Evolutionary conservation across 2,888 invertebrate genomes (phyloP), one percentile per base, ranked within the genome.

Genomic region (Mechanitis mazaeus): DNA sequence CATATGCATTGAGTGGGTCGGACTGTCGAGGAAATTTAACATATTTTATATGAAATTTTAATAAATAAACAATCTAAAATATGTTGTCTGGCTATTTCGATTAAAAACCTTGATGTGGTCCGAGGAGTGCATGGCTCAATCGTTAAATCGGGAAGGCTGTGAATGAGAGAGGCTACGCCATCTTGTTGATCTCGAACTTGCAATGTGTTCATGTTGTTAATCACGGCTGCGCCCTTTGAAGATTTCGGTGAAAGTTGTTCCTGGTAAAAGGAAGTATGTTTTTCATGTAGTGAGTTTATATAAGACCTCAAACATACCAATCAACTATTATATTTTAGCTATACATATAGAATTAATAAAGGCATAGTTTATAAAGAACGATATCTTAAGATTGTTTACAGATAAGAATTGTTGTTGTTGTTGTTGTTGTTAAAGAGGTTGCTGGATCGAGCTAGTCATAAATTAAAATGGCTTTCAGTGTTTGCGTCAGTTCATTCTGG

Each of bases 61-160:
- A 7, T 31, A 9, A 31, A 50, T 31, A 9, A 6, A 3, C 7
- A 31, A 50, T 31, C 3, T 9, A 42, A 42, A 42, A 1, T 9
- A 42, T 42, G 11, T 31, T 6, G 28, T 47, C 20, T 20, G 20
- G 20, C 20, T 35, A 31, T 38, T 35, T 45, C 9, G 7, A 50
- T 55, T 2, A 31, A 33, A 61, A 65, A 74, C 72, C 64, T 62
- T 11, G 65, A 65, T 4, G 62, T 33, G 31, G 65, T 62, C 1
- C 73, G 62, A 3, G 71, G 73, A 31, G 69, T 92, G 91, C 74
- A 66, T 0, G 74, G 72, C 7, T 83, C 83, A 2, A 80, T 59
- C 12, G 76, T 80, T 60, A 96, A 88, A 78, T 96, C 96, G 2
- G 96, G 96, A 73, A 96, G 85, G 76, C 95, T 96, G 80, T 96